Percentiles rank a stretch among this genome's conserved stretches.
phyloP scores from a whole-genome alignment of 2,113 vertebrate genomes.

The Caranx melampygus region DNA sequence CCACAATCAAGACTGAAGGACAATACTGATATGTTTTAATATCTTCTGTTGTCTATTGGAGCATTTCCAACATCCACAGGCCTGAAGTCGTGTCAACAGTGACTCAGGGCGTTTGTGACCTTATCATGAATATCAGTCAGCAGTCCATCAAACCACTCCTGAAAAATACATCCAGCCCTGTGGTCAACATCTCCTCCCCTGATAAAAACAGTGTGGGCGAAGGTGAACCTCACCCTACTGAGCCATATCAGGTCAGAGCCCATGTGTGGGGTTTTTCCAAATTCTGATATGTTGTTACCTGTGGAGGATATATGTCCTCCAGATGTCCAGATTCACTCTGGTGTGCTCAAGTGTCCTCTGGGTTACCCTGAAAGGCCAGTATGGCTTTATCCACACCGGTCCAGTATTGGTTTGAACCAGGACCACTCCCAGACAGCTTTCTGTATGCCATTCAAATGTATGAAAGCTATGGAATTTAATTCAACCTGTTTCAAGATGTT shows the following conservation, averaged over 20 bases:
- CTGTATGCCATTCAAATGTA: not conserved
- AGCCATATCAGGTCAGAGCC: not conserved
- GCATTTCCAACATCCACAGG: not conserved
- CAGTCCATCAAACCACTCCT: not conserved
- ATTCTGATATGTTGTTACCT: not conserved
- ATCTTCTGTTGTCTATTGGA: not conserved
- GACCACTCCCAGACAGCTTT: not conserved
- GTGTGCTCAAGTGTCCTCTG: not conserved
- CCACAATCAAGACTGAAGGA: not conserved
- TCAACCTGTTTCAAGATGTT: not conserved
- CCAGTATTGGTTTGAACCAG: not conserved
- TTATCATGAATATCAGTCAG: not conserved
- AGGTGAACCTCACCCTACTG: not conserved
- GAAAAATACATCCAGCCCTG: slow-evolving; percentile 4
- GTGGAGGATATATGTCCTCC: not conserved
- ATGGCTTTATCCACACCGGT: no score
- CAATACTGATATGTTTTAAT: not conserved
- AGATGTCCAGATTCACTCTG: not conserved
- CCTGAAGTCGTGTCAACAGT: not conserved
- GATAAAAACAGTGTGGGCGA: not conserved
- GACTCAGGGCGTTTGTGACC: not conserved
- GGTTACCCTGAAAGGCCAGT: not conserved
- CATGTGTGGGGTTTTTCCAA: not conserved
- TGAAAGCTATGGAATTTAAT: not conserved
- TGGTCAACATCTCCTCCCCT: slow-evolving; percentile 19